phyloP scores from a whole-genome alignment of 2,113 vertebrate genomes.

The Malurus elegans region DNA sequence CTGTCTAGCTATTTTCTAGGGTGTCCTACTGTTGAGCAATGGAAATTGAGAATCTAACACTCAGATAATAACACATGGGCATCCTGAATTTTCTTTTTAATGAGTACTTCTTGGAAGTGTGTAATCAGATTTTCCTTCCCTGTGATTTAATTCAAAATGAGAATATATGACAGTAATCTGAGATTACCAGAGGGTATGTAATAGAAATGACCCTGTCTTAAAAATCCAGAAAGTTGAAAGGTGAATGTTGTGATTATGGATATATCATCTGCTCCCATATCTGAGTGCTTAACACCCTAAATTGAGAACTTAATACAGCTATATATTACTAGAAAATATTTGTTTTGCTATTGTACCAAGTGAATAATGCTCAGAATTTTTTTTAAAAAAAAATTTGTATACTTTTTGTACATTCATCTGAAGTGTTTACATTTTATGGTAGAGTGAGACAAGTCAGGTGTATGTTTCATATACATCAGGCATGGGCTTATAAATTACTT shows the following conservation, averaged over 20 bases:
- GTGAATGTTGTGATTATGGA: not conserved
- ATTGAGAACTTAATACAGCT: not conserved
- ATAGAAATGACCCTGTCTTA: not conserved
- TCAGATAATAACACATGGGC: not conserved
- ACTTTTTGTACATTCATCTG: slow-evolving; percentile 8
- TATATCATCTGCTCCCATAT: not conserved
- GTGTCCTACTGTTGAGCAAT: not conserved
- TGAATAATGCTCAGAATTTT: not conserved
- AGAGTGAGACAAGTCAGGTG: not conserved
- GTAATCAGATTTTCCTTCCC: not conserved
- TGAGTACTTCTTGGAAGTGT: not conserved
- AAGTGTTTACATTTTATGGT: slow-evolving; percentile 46
- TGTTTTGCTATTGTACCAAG: not conserved
- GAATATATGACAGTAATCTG: not conserved
- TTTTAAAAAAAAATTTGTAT: not conserved
- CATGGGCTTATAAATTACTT: slow-evolving; percentile 29
- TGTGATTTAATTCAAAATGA: not conserved
- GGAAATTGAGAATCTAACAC: not conserved
- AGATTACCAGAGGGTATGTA: not conserved
- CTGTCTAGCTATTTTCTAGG: not conserved
- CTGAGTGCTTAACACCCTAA: not conserved
- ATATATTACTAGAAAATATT: not conserved
- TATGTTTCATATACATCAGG: not conserved
- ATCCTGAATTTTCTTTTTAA: not conserved
- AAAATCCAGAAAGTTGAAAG: not conserved